Percentiles rank a stretch among this genome's conserved stretches.
Conservation (phyloP, 2,888 invertebrate species). For the Eugnorisma glareosa region DNA sequence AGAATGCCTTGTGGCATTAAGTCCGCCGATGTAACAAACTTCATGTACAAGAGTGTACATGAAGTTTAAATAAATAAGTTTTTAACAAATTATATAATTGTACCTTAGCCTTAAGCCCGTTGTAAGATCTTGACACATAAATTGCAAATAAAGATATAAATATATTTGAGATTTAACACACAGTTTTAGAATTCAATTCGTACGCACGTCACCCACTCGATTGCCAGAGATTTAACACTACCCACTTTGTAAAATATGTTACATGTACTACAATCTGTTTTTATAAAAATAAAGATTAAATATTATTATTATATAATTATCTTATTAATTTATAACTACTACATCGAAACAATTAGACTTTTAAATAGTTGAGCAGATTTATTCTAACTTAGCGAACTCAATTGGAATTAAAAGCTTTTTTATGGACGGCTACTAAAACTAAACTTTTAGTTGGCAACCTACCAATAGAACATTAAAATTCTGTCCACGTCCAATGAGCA, state of each 20-base stretch:
- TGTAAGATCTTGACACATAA: not conserved
- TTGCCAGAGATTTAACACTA: too few species aligned
- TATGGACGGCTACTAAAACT: not conserved
- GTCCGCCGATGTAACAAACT: too few species aligned
- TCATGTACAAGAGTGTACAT: too few species aligned
- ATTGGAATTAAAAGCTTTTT: constrained; percentile 1
- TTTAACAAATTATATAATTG: not conserved
- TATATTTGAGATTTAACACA: not conserved
- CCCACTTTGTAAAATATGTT: too few species aligned
- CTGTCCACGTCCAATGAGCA: constrained; percentile 29
- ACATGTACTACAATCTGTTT: too few species aligned
- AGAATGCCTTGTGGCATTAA: too few species aligned
- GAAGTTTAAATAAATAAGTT: too few species aligned
- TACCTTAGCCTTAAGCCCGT: not conserved
- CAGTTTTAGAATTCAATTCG: not conserved
- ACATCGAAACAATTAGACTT: not conserved
- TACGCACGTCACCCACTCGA: too few species aligned
- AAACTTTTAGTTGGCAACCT: not conserved
- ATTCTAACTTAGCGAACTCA: not conserved
- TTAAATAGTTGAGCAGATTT: not conserved
- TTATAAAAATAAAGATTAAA: too few species aligned
- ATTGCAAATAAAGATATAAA: not conserved
- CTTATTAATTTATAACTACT: too few species aligned
- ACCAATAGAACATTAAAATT: not conserved
- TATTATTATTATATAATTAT: too few species aligned